Evolutionary conservation across 2,888 invertebrate species (phyloP).

Genomic region (Mamestra brassicae): DNA sequence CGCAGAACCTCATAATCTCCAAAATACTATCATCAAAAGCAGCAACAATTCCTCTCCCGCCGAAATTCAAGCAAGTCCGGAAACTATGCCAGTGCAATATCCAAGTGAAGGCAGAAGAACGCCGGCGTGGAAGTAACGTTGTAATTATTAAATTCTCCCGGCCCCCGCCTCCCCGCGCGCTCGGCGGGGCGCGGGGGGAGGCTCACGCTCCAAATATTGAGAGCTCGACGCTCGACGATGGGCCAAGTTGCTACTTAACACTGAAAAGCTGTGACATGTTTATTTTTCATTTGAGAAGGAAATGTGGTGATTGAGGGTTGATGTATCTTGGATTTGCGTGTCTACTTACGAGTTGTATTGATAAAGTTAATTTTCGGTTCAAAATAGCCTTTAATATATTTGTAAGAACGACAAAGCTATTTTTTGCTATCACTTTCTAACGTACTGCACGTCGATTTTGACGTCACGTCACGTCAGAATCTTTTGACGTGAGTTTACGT

Average conservation of each 20-base stretch:
- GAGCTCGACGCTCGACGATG: conserved; percentile 38
- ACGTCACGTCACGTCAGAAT: too few species aligned
- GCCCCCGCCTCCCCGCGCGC: conserved; percentile 51
- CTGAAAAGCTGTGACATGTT: conserved; percentile 42
- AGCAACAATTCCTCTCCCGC: conserved; percentile 26
- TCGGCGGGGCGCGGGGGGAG: conserved; percentile 30
- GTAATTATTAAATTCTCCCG: conserved; percentile 84
- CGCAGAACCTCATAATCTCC: conserved; percentile 3
- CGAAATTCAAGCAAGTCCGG: conserved; percentile 32
- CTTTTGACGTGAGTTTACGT: too few species aligned
- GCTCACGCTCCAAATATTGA: conserved; percentile 72
- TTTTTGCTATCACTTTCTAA: too few species aligned
- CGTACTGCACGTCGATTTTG: too few species aligned
- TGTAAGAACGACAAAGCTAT: too few species aligned
- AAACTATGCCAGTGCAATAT: conserved; percentile 59
- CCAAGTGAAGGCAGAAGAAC: conserved; percentile 48
- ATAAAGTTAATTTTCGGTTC: too few species aligned
- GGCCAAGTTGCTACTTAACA: conserved; percentile 47
- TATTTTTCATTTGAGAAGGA: conserved; percentile 31
- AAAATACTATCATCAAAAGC: conserved; percentile 26
- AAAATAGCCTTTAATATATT: too few species aligned
- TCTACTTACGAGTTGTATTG: too few species aligned
- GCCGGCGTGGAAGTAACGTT: conserved; percentile 73
- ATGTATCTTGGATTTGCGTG: background rate
- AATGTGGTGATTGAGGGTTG: background rate